Percentiles rank a stretch among this genome's conserved stretches.
phyloP scores from a whole-genome alignment of 2,113 vertebrate species.

The Phycodurus eques region DNA sequence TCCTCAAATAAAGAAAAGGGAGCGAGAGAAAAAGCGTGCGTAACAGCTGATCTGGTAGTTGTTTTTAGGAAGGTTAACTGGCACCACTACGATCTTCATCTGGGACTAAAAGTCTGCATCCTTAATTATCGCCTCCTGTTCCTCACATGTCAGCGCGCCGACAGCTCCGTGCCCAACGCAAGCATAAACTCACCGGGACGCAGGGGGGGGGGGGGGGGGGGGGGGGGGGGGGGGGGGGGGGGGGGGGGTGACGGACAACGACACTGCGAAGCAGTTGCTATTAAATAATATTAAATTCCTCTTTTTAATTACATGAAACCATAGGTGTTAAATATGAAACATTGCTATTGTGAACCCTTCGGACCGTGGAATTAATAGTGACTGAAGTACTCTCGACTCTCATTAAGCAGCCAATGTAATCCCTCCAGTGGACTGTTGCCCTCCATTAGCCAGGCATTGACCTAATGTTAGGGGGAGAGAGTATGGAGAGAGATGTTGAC shows the following conservation, averaged over 20 bases:
- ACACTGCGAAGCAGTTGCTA: too few species aligned
- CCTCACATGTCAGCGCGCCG: background rate
- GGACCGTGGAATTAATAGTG: background rate
- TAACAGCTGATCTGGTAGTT: conserved; percentile 29
- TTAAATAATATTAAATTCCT: background rate
- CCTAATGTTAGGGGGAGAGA: too few species aligned
- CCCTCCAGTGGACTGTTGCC: too few species aligned
- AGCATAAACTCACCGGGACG: background rate
- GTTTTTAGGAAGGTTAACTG: background rate
- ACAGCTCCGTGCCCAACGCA: too few species aligned
- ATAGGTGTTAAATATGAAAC: too few species aligned
- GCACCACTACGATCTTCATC: conserved; percentile 14
- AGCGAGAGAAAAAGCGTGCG: conserved; percentile 30
- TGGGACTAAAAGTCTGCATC: conserved; percentile 1
- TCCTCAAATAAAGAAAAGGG: background rate
- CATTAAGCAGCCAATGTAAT: background rate
- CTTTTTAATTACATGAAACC: background rate
- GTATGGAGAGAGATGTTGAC: background rate
- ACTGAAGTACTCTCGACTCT: background rate
- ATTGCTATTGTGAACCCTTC: background rate
- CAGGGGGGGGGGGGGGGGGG: background rate
- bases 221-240: too few species aligned
- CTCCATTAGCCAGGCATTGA: too few species aligned
- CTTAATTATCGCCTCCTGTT: conserved; percentile 9
- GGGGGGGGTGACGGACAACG: too few species aligned